Evolutionary conservation across 2,888 invertebrate species (phyloP).

Genomic region (Lasioglossum zephyrum): DNA sequence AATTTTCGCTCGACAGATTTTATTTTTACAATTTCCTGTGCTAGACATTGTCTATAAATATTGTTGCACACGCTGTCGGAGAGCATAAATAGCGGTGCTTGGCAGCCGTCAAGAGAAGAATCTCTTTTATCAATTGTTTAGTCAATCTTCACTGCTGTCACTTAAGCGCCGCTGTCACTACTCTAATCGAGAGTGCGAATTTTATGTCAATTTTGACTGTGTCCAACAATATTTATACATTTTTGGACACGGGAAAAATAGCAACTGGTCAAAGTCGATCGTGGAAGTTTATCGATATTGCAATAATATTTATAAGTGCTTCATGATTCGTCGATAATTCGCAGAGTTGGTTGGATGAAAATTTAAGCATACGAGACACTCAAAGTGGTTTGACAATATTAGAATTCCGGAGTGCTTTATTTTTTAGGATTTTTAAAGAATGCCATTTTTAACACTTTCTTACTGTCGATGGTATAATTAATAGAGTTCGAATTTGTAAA

Average conservation of each 20-base stretch:
- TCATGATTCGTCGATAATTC: neutral
- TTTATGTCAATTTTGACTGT: too few species aligned
- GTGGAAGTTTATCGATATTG: neutral
- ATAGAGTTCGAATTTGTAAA: neutral
- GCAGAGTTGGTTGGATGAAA: neutral
- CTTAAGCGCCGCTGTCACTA: neutral
- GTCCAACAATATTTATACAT: neutral
- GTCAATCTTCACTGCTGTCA: neutral
- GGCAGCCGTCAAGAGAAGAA: neutral
- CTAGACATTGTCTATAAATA: neutral
- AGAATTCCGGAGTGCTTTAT: neutral
- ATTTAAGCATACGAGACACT: neutral
- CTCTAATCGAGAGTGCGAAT: neutral
- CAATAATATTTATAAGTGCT: slow-evolving; percentile 2
- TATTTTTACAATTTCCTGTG: neutral
- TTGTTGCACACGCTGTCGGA: neutral
- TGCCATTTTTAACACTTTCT: neutral
- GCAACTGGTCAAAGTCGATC: neutral
- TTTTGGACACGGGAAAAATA: neutral
- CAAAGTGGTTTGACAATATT: slow-evolving; percentile 4
- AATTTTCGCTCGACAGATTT: neutral
- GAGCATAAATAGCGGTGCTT: neutral
- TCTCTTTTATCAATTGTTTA: neutral
- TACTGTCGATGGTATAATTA: neutral
- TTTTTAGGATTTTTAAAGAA: neutral